Base-by-base conservation (phyloP, 2,113 vertebrate species). In the Prionailurus bengalensis region DNA sequence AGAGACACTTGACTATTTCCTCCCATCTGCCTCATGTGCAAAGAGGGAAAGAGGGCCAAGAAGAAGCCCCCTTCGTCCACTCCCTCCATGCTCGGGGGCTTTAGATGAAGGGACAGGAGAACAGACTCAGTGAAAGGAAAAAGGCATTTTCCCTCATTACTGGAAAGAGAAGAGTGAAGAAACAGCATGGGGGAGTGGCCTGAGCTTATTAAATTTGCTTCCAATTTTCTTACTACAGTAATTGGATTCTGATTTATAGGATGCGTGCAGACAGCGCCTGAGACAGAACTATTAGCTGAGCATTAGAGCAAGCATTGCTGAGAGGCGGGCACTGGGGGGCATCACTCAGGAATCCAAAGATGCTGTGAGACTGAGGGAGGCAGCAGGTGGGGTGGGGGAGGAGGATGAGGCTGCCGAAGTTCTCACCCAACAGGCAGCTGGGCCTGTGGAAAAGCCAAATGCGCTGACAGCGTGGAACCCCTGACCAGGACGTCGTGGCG, bases 211-310 rank as follows among this genome's bases (percentile, higher is more conserved):
- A 98, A 97, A 96, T 98, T 98, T 98, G 95, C 98, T 98, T 98
- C 98, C 98, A 97, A 94, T 98, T 98, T 99, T 98, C 98, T 98
- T 98, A 98, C 97, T 95, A 92, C 39, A 0, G 96, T 98, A 98
- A 99, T 98, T 98, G 98, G 98, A 98, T 98, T 98, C 98, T 98
- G 98, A 99, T 99, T 98, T 98, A 99, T 98, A 98, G 98, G 97
- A 96, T 91, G 80, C 81, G 9, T 97, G 98, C 97, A 95, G 97
- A 97, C 92, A 94, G 48, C 0, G 76, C 89, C 97, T 92, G 0
- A 19, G 96, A 96, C 95, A 96, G 96, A 88, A n/a, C 97, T 95
- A 97, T 98, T 98, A 99, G 93, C 95, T 21, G 17, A 97, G 97
- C 97, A 92, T 97, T 97, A 94, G 97, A 97, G 96, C 63, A 71